These are phyloP conservation scores for Abramis brama DNA, from an alignment of 2,113 vertebrate genomes.

Conservation along the genomic window DNA sequence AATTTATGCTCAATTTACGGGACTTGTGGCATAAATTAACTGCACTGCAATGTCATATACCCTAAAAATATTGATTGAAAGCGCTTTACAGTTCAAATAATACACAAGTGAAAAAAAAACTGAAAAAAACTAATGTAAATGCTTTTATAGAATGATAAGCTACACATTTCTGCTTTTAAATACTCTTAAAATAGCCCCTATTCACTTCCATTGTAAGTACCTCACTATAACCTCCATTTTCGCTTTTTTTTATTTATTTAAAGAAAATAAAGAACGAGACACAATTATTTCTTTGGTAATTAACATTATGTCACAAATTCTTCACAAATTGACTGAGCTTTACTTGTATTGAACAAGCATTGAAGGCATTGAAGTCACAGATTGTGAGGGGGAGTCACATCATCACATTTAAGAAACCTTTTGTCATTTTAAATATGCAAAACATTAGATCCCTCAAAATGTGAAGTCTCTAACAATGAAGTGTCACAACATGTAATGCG, in stretches of 20 bases:
- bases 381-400: not conserved
- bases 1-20: too few species aligned
- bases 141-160: not conserved
- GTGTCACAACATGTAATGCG: conserved; percentile 28
- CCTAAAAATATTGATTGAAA: not conserved
- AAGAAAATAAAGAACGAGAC: not conserved
- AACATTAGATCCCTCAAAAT: conserved; percentile 21
- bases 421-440: conserved; percentile 18
- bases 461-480: conserved; percentile 42
- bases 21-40: not conserved
- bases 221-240: not conserved
- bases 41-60: not conserved
- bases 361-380: not conserved
- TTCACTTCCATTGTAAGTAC: not conserved
- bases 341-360: not conserved
- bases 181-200: not conserved
- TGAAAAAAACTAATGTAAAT: too few species aligned
- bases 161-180: not conserved
- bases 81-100: not conserved
- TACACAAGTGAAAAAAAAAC: not conserved
- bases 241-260: too few species aligned
- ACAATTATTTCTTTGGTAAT: not conserved
- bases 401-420: not conserved
- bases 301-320: not conserved
- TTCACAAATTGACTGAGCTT: not conserved